A percentile compares a stretch with the other conserved stretches of the same genome.
Evolutionary conservation across 2,888 invertebrate species (phyloP).

Genomic region (Pharmacophagus antenor): DNA sequence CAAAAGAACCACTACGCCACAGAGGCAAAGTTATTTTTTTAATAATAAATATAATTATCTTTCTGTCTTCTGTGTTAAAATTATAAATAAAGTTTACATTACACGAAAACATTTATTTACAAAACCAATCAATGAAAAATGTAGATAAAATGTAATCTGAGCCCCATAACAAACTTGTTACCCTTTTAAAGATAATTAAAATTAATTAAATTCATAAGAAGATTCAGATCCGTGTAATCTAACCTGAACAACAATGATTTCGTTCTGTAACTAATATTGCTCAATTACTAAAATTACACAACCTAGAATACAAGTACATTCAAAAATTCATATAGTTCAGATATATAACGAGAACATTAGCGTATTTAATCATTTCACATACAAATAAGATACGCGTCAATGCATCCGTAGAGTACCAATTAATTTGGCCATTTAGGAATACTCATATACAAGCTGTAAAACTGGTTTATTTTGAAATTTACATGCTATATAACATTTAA

Average conservation of each 20-base stretch:
- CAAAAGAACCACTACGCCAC: too few species aligned
- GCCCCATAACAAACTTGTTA: not conserved
- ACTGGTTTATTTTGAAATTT: too few species aligned
- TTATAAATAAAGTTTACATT: not conserved
- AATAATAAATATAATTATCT: not conserved
- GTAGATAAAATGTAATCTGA: conserved; percentile 20
- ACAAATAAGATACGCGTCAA: too few species aligned
- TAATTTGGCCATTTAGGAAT: too few species aligned
- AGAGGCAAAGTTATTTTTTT: too few species aligned
- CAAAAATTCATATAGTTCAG: not conserved
- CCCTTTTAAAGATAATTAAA: not conserved
- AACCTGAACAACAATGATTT: not conserved
- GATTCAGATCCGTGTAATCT: not conserved
- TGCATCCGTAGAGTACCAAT: too few species aligned
- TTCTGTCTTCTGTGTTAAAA: not conserved
- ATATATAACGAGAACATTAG: too few species aligned
- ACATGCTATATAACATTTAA: too few species aligned
- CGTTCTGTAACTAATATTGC: too few species aligned
- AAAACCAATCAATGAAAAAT: conserved; percentile 22
- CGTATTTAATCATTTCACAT: too few species aligned
- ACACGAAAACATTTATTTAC: conserved; percentile 26
- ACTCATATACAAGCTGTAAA: too few species aligned
- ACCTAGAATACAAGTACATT: not conserved
- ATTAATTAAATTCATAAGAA: not conserved
- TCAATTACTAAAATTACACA: not conserved